These are phyloP conservation scores for Temnopleurus reevesii DNA, from an alignment of 53 echinoderm and acorn worm species.

Conservation along the genomic window DNA sequence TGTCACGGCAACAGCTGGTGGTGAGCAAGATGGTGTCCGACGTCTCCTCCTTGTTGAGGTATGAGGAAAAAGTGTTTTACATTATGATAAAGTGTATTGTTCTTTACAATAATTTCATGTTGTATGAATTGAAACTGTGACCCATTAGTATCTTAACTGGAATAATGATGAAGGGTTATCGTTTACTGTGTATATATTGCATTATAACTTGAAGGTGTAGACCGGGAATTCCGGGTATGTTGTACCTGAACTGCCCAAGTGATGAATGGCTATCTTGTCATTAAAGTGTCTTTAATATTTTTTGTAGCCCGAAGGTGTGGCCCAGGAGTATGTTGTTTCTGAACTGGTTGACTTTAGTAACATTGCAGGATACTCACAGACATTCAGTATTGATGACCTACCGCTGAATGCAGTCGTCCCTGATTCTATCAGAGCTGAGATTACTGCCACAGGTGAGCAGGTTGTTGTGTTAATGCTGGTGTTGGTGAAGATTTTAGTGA, in stretches of 20 bases:
- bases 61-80: too few relatives aligned
- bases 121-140: too few relatives aligned
- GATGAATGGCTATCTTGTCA: too few relatives aligned
- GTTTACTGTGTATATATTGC: too few relatives aligned
- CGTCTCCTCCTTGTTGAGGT: conserved; percentile 90
- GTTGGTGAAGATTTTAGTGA: background rate
- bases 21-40: conserved; percentile 70
- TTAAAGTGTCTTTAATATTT: too few relatives aligned
- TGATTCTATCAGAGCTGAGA: conserved; percentile 70
- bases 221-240: too few relatives aligned
- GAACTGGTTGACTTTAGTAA: conserved; percentile 56
- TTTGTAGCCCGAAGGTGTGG: conserved; percentile 79
- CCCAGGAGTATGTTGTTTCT: conserved; percentile 55
- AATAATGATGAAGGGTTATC: too few relatives aligned
- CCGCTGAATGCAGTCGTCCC: conserved; percentile 59
- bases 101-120: background rate
- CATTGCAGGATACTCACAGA: background rate
- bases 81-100: too few relatives aligned
- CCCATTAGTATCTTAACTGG: too few relatives aligned
- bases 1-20: conserved; percentile 59
- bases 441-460: conserved; percentile 73
- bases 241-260: too few relatives aligned
- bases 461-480: background rate
- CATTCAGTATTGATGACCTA: conserved; percentile 63
- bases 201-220: too few relatives aligned